These are phyloP conservation scores for Drosophila pruinosa DNA, from an alignment of 1,140 invertebrate genomes.

Conservation along the genomic window DNA sequence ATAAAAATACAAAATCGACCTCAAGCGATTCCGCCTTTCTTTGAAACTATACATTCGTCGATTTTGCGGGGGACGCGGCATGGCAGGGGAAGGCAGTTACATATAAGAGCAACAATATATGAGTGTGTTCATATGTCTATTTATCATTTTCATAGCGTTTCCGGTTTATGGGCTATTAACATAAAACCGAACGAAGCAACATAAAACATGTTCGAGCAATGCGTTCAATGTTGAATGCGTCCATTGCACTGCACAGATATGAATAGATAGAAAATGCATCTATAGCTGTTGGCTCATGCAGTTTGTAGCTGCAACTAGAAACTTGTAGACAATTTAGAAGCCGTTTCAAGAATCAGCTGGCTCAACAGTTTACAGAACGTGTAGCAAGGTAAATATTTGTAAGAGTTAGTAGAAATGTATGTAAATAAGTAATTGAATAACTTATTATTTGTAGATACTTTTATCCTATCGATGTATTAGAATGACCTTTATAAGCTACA, in stretches of 20 bases:
- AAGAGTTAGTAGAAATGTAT: background rate
- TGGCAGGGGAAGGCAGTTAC: background rate
- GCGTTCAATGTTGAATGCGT: slow-evolving; percentile 66
- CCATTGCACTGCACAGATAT: slow-evolving; percentile 52
- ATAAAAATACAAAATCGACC: slow-evolving; percentile 29
- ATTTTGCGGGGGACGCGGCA: background rate
- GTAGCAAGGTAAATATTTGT: slow-evolving; percentile 4
- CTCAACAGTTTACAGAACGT: slow-evolving; percentile 24
- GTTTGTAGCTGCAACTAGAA: slow-evolving; percentile 47
- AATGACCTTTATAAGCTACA: background rate
- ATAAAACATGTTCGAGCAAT: slow-evolving; percentile 52
- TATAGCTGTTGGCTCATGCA: slow-evolving; percentile 26
- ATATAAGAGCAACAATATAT: background rate
- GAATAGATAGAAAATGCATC: slow-evolving; percentile 51
- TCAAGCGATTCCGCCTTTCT: slow-evolving; percentile 64
- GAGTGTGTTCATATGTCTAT: slow-evolving; percentile 20
- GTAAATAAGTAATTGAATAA: background rate
- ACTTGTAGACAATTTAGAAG: slow-evolving; percentile 34
- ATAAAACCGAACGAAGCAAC: slow-evolving; percentile 50
- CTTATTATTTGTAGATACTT: too few species aligned
- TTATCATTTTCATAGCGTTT: slow-evolving; percentile 41
- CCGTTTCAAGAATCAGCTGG: slow-evolving; percentile 25
- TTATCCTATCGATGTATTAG: background rate
- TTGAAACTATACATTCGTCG: slow-evolving; percentile 4
- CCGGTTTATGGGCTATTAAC: slow-evolving; percentile 67